Base-by-base conservation (phyloP, 2,113 vertebrate genomes). In the Castor canadensis region DNA sequence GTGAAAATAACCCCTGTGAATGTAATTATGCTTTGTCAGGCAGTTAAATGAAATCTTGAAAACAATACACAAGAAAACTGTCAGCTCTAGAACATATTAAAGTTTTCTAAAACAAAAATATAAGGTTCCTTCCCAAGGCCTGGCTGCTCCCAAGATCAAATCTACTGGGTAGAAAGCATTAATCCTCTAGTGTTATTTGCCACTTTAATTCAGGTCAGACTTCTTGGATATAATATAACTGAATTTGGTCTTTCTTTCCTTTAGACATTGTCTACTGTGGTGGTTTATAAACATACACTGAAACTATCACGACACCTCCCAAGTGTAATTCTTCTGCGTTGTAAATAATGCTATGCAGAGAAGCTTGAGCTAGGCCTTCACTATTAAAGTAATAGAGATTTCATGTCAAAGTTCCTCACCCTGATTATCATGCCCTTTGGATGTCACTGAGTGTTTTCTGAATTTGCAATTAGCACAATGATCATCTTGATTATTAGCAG, bases 31-130 rank as follows among this genome's bases (percentile, higher is more conserved):
- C 20, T 80, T 67, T 92, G 82, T 64, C 52, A 92, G 80, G 52
- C 67, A n/a, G 47, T 82, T 94, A 49, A 82, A 64, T 40, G 72
- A 71, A 95, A 82, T 81, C 22, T 81, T 87, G 45, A 84, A 85
- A 94, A 69, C 19, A 87, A 81, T 32, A 73, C 9, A 6, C 2
- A 47, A 81, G 83, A 67, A 56, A 88, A 77, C 26, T 62, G 19
- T 62, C 66, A 91, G 12, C 64, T 54, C 28, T 26, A 26, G 5
- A 12, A 20, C 64, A 47, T 49, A 54, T 38, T 75, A 32, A 80
- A 45, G 13, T 88, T 77, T 94, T 79, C 66, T 16, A 72, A 91
- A 82, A 69, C 12, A 26, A 54, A 82, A 77, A 52, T 2, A 28
- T 7, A 19, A 30, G 15, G 17, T 62, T n/a, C 30, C 43, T 5